Evolutionary conservation across 2,888 invertebrate species (phyloP).

Genomic region (Drosophila colorata): DNA sequence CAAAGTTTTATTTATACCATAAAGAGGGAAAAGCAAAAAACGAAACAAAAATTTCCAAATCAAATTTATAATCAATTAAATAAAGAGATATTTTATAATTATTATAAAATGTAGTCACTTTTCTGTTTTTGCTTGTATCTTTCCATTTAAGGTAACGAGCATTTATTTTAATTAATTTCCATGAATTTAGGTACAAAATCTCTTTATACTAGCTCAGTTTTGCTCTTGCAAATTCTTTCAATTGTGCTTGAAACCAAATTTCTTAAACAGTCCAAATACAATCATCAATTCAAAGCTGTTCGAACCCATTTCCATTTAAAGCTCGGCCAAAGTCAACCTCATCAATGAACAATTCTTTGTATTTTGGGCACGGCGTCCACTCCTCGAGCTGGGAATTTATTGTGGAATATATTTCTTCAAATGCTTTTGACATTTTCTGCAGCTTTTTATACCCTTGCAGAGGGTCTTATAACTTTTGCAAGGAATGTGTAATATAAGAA

Average conservation of each 20-base stretch:
- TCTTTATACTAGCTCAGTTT: neutral
- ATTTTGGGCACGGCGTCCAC: constrained; percentile 39
- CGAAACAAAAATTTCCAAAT: too few relatives aligned
- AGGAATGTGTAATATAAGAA: too few relatives aligned
- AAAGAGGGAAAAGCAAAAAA: too few relatives aligned
- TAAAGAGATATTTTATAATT: too few relatives aligned
- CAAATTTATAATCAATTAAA: too few relatives aligned
- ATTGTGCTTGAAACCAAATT: constrained; percentile 11
- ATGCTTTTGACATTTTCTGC: constrained; percentile 44
- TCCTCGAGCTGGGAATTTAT: constrained; percentile 34
- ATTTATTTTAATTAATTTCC: neutral
- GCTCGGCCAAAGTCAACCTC: constrained; percentile 21
- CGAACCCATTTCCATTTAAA: constrained; percentile 11
- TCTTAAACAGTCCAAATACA: constrained; percentile 11
- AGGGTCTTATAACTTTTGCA: neutral
- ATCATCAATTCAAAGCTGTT: neutral
- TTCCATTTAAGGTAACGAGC: too few relatives aligned
- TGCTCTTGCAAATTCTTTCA: neutral
- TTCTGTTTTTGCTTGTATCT: too few relatives aligned
- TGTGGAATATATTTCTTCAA: constrained; percentile 50
- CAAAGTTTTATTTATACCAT: neutral
- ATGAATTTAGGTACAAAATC: neutral
- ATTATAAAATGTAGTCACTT: too few relatives aligned
- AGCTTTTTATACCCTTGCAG: constrained; percentile 21
- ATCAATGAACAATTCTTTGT: constrained; percentile 43